Base-by-base conservation (phyloP, 92 coral and sea anemone genomes). In the Desmophyllum pertusum region DNA sequence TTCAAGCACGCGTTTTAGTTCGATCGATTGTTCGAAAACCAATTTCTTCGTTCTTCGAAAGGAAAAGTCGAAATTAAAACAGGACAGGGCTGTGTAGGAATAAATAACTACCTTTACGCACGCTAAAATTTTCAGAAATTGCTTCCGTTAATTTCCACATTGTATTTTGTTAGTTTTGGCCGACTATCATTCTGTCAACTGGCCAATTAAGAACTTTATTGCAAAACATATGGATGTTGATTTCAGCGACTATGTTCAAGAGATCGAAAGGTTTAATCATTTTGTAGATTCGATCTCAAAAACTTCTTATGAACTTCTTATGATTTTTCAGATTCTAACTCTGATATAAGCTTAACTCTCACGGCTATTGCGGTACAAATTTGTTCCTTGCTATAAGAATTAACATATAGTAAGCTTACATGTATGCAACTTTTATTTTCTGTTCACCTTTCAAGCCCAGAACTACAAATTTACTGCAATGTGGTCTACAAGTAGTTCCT, bases 141-240 rank as follows among this genome's bases (percentile, higher is more conserved):
- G 48, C 57, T 72, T 73, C 86, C 71, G 86, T 82, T 82, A 82
- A 71, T 71, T 73, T 72, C 27, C 45, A 18, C 39, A 57, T 82
- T 43, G 53, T 31, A 10, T 82, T 80, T 73, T 73, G 68, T 30
- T 53, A 73, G 40, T 52, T 81, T 81, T 27, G 4, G 39, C 17
- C 45, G 46, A n/a, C 81, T 69, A 51, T 71, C 30, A 53, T 48
- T 35, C 53, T 82, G 77, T 61, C 78, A 67, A 67, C 68, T 18
- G 51, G 41, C 70, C 79, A 39, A 72, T 82, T 78, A 40, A 25
- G 51, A 10, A 39, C 53, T 59, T 76, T 17, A 76, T 38, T n/a
- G 17, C 38, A 38, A 36, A 67, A 67, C 73, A 67, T 38, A 25
- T 21, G 36, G 73, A 67, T 67, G 73, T 67, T 67, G 73, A 35